phyloP scores from a whole-genome alignment of 1,140 invertebrate genomes.

The Trigoniulus corallinus region DNA sequence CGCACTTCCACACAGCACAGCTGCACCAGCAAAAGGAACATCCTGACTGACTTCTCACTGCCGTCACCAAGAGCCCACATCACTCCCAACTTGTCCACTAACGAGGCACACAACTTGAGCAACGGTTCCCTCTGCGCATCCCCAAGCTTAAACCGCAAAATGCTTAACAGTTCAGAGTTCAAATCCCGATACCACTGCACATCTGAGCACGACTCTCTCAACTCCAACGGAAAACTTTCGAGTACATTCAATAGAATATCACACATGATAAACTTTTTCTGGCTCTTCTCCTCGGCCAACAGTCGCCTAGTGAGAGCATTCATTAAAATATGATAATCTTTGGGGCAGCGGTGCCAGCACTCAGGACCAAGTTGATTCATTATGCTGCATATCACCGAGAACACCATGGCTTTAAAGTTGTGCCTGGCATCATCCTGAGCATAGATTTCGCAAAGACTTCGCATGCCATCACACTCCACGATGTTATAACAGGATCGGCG shows the following conservation, averaged over 20 bases:
- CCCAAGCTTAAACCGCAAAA: conserved; percentile 67
- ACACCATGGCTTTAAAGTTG: conserved; percentile 42
- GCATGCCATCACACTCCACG: conserved; percentile 52
- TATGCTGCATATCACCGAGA: conserved; percentile 54
- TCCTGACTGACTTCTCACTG: conserved; percentile 17
- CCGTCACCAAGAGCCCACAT: conserved; percentile 15
- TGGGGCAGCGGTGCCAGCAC: conserved; percentile 50
- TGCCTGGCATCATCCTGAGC: conserved; percentile 68
- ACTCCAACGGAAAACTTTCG: neutral
- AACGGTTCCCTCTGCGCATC: conserved; percentile 74
- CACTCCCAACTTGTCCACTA: conserved; percentile 58
- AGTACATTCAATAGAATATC: conserved; percentile 33
- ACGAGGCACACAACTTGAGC: conserved; percentile 54
- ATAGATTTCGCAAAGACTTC: conserved; percentile 67
- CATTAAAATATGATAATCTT: conserved; percentile 60
- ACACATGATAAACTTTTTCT: conserved; percentile 72
- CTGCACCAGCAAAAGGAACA: conserved; percentile 67
- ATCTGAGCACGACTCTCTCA: conserved; percentile 33
- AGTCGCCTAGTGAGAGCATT: conserved; percentile 60
- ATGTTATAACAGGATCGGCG: conserved; percentile 54
- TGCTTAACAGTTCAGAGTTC: conserved; percentile 38
- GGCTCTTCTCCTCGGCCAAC: conserved; percentile 68
- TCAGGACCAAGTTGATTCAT: conserved; percentile 29
- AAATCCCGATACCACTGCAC: conserved; percentile 62
- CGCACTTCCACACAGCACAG: conserved; percentile 75